phyloP scores from a whole-genome alignment of 1,140 invertebrate genomes.

The Hermetia illucens region DNA sequence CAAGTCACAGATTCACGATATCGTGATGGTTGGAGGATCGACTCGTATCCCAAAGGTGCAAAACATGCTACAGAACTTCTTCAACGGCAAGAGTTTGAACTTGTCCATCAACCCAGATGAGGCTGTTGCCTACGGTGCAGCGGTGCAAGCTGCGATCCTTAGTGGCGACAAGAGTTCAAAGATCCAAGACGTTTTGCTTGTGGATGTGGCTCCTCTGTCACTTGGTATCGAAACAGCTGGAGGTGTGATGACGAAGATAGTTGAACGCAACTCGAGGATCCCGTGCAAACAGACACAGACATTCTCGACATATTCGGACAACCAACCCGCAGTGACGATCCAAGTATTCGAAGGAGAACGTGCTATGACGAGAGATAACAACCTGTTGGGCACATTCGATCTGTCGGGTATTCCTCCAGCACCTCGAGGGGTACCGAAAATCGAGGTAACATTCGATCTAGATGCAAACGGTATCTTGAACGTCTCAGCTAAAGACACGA shows the following conservation, averaged over 20 bases:
- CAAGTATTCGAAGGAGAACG: constrained; percentile 58
- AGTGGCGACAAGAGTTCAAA: constrained; percentile 50
- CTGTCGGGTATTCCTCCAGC: constrained; percentile 57
- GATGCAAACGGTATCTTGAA: constrained; percentile 70
- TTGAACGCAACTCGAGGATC: constrained; percentile 53
- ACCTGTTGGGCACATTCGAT: constrained; percentile 70
- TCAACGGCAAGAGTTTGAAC: constrained; percentile 48
- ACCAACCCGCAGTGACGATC: constrained; percentile 61
- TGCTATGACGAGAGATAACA: constrained; percentile 67
- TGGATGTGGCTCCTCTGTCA: constrained; percentile 56
- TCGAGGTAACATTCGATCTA: constrained; percentile 60
- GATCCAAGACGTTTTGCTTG: constrained; percentile 60
- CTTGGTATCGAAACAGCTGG: constrained; percentile 55
- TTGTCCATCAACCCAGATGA: constrained; percentile 70
- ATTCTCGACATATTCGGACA: constrained; percentile 48
- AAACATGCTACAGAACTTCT: constrained; percentile 45
- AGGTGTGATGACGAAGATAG: constrained; percentile 48
- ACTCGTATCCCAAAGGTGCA: constrained; percentile 51
- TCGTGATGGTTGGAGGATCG: constrained; percentile 47
- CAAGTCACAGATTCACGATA: constrained; percentile 48
- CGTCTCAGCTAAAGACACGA: constrained; percentile 63
- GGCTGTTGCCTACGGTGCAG: constrained; percentile 57
- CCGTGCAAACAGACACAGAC: constrained; percentile 52
- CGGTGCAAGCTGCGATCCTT: constrained; percentile 62
- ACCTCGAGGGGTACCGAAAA: constrained; percentile 40